Base-by-base conservation (phyloP, 2,888 invertebrate genomes). In the Zelleria hepariella region DNA sequence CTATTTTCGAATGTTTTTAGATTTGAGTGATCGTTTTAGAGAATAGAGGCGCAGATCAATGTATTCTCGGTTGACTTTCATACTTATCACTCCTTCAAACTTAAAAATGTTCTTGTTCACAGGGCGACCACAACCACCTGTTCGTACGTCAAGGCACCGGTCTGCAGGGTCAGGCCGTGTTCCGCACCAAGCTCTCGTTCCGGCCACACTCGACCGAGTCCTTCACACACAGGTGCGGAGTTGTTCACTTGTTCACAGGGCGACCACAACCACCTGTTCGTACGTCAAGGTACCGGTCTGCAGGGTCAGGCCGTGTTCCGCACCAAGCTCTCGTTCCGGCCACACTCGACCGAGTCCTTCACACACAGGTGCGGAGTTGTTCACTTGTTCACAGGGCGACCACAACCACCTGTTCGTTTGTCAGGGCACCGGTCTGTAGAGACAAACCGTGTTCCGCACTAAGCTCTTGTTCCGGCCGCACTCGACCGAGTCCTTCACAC, bases 121-220 rank as follows among this genome's bases (percentile, higher is more conserved):
- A 94, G 90, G 98, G 98, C 10, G 98, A 98, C 78, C 97, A 98
- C 89, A 99, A 99, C 84, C 99, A 99, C 77, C 89, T 99, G 65
- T 99, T 98, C 82, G 97, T 99, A 62, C 93, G 99, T 0, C 98
- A 99, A 91, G 98, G 98, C 49, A 98, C 98, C 0, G 98, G 98
- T 90, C 91, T 99, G 1, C 98, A 98, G 74, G 99, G 98, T 0
- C 99, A 99, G 80, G 96, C 98, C 0, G 97, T 99, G 27, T 99
- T 99, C 89, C 92, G 96, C 49, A 98, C 98, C 0, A 99, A 99
- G 81, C 89, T 99, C 0, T 96, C 97, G 1, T 99, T 99, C 93
- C 91, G 99, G 52, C 99, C 99, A 0, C 98, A 98, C 78, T 99
- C 99, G 0, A 99, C 99, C 0, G 99, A 99, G 77, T 98, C 98